A percentile compares a stretch with the other conserved stretches of the same genome.
These are phyloP conservation scores for Eubucco bourcierii DNA, from an alignment of 2,113 vertebrate species.

Conservation along the genomic window DNA sequence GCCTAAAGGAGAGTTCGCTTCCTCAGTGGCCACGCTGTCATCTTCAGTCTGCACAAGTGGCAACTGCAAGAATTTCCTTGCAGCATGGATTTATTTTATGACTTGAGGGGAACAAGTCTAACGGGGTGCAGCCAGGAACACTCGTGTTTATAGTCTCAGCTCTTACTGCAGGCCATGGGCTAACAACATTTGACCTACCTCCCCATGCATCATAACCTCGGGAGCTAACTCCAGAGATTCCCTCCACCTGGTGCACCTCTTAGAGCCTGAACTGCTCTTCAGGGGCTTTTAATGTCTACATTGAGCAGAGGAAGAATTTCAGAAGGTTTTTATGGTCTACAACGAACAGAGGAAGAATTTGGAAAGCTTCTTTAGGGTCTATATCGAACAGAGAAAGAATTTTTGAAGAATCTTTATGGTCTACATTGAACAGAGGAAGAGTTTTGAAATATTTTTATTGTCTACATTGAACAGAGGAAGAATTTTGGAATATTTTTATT, in stretches of 20 bases:
- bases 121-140: neutral
- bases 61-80: neutral
- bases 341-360: too few relatives aligned
- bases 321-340: too few relatives aligned
- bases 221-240: neutral
- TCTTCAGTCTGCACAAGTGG: neutral
- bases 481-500: too few relatives aligned
- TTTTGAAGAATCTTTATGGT: too few relatives aligned
- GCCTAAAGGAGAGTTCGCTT: neutral
- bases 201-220: accelerated
- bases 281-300: neutral
- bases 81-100: neutral
- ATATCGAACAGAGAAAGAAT: too few relatives aligned
- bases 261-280: neutral
- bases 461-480: too few relatives aligned
- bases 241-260: neutral
- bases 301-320: too few relatives aligned
- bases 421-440: too few relatives aligned
- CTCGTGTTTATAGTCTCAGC: neutral
- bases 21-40: neutral
- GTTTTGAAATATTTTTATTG: too few relatives aligned
- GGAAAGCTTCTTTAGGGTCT: too few relatives aligned
- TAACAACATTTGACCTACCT: neutral
- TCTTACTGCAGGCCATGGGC: neutral
- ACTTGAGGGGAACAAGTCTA: neutral